Base-by-base conservation (phyloP, 2,888 invertebrate species). In the Caenorhabditis wallacei region DNA sequence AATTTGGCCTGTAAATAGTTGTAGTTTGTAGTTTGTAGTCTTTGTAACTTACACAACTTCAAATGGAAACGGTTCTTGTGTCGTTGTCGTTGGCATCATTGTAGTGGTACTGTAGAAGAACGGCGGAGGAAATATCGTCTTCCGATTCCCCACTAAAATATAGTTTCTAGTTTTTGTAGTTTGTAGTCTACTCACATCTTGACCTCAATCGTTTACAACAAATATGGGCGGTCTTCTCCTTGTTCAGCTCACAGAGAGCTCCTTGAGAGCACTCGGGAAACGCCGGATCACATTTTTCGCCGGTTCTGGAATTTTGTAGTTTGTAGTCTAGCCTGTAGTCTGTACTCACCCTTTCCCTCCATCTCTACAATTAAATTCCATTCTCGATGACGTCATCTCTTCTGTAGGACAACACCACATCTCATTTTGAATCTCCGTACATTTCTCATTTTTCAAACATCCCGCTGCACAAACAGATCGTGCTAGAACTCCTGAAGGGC, bases 331-430 rank as follows among this genome's bases (percentile, higher is more conserved):
- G 10, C 4, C 11, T 40, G 10, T 40, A 40, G 11, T 30, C 3
- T 43, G 43, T 10, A 76, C 51, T 64, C 11, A 56, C 69, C 63
- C 37, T 20, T 40, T 56, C 0, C 20, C 78, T n/a, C 64, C 63
- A 22, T 83, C 68, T 54, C 64, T n/a, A 61, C 76, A 66, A 63
- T 78, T 11, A 74, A 76, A 48, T 72, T 83, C 18, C 18, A 18
- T 35, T 16, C 26, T 37, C 4, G 56, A 24, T 10, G 10, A 30
- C 11, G n/a, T 53, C 18, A n/a, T 35, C 7, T 51, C 61, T n/a
- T 69, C 82, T n/a, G 46, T 26, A 0, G 87, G 87, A 80, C 87
- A 87, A 74, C 87, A 87, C 87, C 87, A 87, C 84, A 72, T 69
- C 43, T 84, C 72, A 43, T 69, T 63, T 11, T 79, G 69, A 26